Evolutionary conservation across 1,140 invertebrate genomes (phyloP).

Genomic region (Eciton burchellii): DNA sequence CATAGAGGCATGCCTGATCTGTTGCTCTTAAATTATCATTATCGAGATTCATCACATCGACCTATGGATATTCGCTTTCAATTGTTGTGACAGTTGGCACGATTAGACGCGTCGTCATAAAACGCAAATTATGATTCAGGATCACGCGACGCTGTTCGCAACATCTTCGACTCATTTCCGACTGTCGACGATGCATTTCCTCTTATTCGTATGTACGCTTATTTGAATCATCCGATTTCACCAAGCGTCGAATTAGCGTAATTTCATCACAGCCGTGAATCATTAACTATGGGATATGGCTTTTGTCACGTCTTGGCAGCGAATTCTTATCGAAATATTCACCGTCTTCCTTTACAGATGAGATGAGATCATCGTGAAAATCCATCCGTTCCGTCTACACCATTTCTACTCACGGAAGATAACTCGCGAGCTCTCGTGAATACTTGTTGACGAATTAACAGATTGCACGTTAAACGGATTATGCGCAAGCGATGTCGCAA

Average conservation of each 20-base stretch:
- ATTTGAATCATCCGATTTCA: slow-evolving; percentile 6
- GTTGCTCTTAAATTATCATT: not conserved
- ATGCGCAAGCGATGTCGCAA: not conserved
- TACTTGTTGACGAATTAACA: not conserved
- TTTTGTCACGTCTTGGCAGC: slow-evolving; percentile 14
- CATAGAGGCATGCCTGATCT: not conserved
- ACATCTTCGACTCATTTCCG: slow-evolving; percentile 28
- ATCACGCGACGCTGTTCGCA: slow-evolving; percentile 1
- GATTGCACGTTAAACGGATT: not conserved
- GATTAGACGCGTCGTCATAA: not conserved
- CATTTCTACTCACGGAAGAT: not conserved
- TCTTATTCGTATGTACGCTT: slow-evolving; percentile 10
- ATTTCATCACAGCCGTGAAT: not conserved
- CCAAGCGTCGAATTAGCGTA: slow-evolving; percentile 16
- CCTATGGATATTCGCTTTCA: slow-evolving; percentile 22
- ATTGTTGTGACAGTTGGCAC: slow-evolving; percentile 11
- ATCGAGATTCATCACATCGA: not conserved
- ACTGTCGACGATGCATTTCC: slow-evolving; percentile 5
- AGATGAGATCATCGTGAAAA: not conserved
- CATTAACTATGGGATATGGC: not conserved
- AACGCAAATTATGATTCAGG: slow-evolving; percentile 30
- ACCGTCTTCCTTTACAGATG: not conserved
- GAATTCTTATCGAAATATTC: not conserved
- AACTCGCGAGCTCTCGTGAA: not conserved
- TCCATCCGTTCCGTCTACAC: not conserved